Evolutionary conservation across 2,797 vertebrate species (phyloP).

Genomic region (Staurois parvus): DNA sequence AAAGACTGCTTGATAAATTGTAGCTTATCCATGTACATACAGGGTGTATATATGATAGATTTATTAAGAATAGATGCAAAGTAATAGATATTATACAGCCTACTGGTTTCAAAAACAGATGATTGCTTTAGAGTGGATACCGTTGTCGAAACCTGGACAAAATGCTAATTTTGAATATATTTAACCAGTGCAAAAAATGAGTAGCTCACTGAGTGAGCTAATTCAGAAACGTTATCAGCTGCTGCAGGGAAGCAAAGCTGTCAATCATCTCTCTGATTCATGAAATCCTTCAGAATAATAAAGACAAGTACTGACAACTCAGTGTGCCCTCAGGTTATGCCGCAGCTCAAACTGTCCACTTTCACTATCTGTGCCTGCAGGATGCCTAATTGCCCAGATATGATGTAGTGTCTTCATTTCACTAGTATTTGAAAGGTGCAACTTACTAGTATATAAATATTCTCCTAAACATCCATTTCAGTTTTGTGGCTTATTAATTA

Average conservation of each 20-base stretch:
- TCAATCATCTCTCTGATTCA: slow-evolving; percentile 18
- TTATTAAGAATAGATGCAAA: background rate
- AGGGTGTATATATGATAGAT: background rate
- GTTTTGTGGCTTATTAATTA: background rate
- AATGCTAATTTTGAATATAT: background rate
- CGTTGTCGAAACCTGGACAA: background rate
- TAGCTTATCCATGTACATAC: no score
- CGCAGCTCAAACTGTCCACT: slow-evolving; percentile 10
- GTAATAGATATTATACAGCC: background rate
- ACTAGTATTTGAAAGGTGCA: background rate
- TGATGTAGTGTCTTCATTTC: slow-evolving; percentile 7
- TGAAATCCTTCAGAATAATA: slow-evolving; percentile 28
- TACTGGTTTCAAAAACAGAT: background rate
- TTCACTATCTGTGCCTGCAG: slow-evolving; percentile 23
- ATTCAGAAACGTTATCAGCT: slow-evolving; percentile 10
- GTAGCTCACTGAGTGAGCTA: background rate
- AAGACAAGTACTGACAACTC: slow-evolving; percentile 25
- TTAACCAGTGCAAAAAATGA: background rate
- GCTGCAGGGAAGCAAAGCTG: slow-evolving; percentile 1
- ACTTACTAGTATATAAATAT: no score
- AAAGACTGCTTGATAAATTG: no score
- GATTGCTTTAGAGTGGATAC: background rate
- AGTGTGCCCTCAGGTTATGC: slow-evolving; percentile 24
- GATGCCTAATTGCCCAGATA: slow-evolving; percentile 32
- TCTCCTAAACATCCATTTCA: background rate